Base-by-base conservation (phyloP, 2,888 invertebrate genomes). In the Hypselothyrea guttata region DNA sequence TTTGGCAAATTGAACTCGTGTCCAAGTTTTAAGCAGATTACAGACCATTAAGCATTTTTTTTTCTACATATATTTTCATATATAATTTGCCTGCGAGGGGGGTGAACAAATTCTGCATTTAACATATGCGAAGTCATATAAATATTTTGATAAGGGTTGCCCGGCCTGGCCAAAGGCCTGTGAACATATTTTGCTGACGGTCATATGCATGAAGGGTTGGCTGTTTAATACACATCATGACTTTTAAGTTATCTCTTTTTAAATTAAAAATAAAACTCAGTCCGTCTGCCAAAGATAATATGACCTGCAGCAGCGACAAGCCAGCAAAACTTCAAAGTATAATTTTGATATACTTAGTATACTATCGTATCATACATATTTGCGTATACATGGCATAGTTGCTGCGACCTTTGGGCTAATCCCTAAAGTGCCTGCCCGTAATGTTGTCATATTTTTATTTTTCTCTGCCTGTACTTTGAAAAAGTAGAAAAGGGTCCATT, bases 121-220 rank as follows among this genome's bases (percentile, higher is more conserved):
- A 84, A 67, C 75, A 76, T 77, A 84, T 84, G 86, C 65, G 69
- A 77, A 85, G 71, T 75, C 82, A 77, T 79, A 82, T 79, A 76
- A 79, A 84, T 82, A 77, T 85, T 87, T 87, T 87, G 87, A 87
- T 87, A 86, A 85, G 82, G 85, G 87, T 86, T 84, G 75, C 65
- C 60, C 63, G 71, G 54, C 53, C 60, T 65, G 71, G 54, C 53
- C 79, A 77, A 66, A 61, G 62, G 65, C 52, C 68, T 60, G 61
- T 55, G 47, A 68, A 79, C 64, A 75, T 62, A 77, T 77, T 70
- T 71, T 52, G 59, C 67, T 63, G 60, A 44, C 46, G 63, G 63
- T 41, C 59, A 63, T 37, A 47, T 37, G 49, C 11, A 46, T 62
- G 35, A 71, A 65, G 71, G 71, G 76, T 76, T 69, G 70, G 37